phyloP scores from a whole-genome alignment of 1,140 invertebrate genomes.

The Hyposmocoma kahamanoa region DNA sequence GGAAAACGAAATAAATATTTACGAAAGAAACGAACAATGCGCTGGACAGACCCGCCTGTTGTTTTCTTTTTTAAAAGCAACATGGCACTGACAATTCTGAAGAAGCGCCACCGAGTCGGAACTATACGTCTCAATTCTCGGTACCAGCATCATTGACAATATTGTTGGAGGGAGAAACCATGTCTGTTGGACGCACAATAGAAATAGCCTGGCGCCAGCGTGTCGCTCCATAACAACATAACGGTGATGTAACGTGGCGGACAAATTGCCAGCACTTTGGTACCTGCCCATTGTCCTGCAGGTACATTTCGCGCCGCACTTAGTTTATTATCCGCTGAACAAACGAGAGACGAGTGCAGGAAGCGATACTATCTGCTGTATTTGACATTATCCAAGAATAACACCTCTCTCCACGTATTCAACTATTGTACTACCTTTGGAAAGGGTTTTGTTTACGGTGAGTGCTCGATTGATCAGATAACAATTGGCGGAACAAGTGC shows the following conservation, averaged over 20 bases:
- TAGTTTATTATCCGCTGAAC: conserved; percentile 27
- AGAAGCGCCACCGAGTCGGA: conserved; percentile 31
- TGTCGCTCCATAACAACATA: conserved; percentile 49
- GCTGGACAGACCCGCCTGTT: too few relatives aligned
- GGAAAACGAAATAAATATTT: too few relatives aligned
- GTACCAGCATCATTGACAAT: conserved; percentile 16
- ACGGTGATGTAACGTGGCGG: conserved; percentile 39
- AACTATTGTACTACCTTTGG: conserved; percentile 10
- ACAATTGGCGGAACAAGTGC: too few relatives aligned
- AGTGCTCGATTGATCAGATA: too few relatives aligned
- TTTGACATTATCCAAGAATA: conserved; percentile 39
- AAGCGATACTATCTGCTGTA: conserved; percentile 37
- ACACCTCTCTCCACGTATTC: conserved; percentile 32
- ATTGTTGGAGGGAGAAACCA: conserved; percentile 22
- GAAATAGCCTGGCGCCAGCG: conserved; percentile 47
- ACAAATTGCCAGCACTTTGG: conserved; percentile 33
- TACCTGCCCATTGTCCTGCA: conserved; percentile 50
- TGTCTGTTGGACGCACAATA: conserved; percentile 42
- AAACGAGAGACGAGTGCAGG: conserved; percentile 47
- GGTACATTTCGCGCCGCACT: conserved; percentile 39
- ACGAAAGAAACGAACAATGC: too few relatives aligned
- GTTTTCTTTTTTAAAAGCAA: conserved; percentile 7
- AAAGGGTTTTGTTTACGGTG: background rate
- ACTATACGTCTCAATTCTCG: conserved; percentile 20
- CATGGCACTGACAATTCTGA: background rate